A percentile compares a stretch with the other conserved stretches of the same genome.
Evolutionary conservation across 2,888 invertebrate species (phyloP).

Genomic region (Dynastes hyllus): DNA sequence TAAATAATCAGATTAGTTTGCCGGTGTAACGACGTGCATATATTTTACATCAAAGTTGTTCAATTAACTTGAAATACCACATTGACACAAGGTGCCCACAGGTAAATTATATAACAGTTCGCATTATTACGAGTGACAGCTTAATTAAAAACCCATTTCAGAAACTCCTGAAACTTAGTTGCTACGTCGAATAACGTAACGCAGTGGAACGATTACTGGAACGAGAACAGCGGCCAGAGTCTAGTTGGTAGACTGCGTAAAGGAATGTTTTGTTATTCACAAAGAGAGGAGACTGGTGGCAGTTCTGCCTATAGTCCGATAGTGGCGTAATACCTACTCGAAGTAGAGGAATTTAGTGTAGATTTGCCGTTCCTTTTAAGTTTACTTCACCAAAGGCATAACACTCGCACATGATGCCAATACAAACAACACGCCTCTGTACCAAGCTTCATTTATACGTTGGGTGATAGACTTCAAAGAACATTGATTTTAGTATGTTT

Average conservation of each 20-base stretch:
- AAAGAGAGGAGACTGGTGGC: conserved; percentile 32
- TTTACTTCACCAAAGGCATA: conserved; percentile 55
- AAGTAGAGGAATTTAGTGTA: conserved; percentile 60
- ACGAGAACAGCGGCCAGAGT: conserved; percentile 21
- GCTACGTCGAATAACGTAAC: conserved; percentile 22
- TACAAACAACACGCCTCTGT: background rate
- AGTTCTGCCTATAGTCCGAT: conserved; percentile 13
- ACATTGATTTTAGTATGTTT: conserved; percentile 19
- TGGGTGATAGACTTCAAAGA: conserved; percentile 4
- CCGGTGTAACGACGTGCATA: background rate
- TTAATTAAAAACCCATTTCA: conserved; percentile 48
- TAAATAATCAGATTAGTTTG: background rate
- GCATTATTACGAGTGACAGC: conserved; percentile 44
- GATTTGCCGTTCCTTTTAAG: conserved; percentile 60
- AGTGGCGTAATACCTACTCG: conserved; percentile 38
- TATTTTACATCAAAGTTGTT: conserved; percentile 26
- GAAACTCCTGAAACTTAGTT: conserved; percentile 9
- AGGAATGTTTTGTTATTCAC: conserved; percentile 47
- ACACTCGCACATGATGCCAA: conserved; percentile 28
- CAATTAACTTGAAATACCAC: conserved; percentile 46
- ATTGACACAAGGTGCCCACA: conserved; percentile 36
- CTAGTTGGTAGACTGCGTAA: background rate
- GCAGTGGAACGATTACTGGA: conserved; percentile 18
- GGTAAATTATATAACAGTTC: conserved; percentile 41
- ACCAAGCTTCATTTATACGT: conserved; percentile 4